phyloP scores from a whole-genome alignment of 2,888 invertebrate genomes.

The Stenolophus ochropezus region DNA sequence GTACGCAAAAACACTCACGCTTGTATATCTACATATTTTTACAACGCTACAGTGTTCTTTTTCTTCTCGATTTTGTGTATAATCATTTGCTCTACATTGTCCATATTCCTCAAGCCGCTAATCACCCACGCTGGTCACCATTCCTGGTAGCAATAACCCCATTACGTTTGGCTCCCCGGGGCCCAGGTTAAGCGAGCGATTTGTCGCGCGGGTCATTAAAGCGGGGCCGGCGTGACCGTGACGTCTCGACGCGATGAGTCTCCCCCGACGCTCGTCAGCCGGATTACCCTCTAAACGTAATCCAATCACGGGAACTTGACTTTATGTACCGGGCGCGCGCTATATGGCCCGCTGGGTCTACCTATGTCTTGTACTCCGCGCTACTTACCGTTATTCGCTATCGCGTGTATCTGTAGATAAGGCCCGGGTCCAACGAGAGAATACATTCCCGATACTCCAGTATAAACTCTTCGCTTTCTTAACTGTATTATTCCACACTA shows the following conservation, averaged over 20 bases:
- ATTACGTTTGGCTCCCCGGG: constrained; percentile 64
- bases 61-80: no score
- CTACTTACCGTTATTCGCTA: constrained; percentile 43
- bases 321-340: constrained; percentile 59
- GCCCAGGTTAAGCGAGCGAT: constrained; percentile 73
- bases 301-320: constrained; percentile 77
- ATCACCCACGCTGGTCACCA: no score
- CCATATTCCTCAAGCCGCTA: no score
- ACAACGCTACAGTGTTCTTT: no score
- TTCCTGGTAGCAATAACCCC: constrained; percentile 8
- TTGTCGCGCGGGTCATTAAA: constrained; percentile 75
- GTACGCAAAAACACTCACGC: no score
- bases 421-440: neutral
- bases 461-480: no score
- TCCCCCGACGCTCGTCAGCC: constrained; percentile 80
- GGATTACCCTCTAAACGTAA: constrained; percentile 78
- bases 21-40: no score
- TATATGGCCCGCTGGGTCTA: constrained; percentile 66
- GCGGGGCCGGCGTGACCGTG: constrained; percentile 64
- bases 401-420: constrained; percentile 35
- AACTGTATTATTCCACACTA: no score
- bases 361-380: constrained; percentile 64
- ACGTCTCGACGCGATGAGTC: constrained; percentile 63
- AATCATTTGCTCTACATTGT: no score
- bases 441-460: no score